Conservation (phyloP, 64 coral and sea anemone species). For the Stylophora pistillata region DNA sequence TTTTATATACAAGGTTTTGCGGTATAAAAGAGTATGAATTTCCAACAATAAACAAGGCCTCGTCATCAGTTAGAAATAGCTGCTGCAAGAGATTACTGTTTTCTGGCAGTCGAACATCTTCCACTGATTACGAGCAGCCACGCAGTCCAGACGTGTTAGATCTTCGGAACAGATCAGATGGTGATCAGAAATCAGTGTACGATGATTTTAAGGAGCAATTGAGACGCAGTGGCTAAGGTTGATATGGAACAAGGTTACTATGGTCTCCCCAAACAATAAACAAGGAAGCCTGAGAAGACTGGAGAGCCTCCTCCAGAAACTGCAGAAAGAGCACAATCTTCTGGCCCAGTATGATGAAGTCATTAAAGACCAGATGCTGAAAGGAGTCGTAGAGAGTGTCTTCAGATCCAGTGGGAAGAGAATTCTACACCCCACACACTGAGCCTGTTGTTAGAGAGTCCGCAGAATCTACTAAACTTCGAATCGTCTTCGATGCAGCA, state of each 20-base stretch:
- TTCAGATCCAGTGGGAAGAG: neutral
- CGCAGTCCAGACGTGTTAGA: conserved; percentile 55
- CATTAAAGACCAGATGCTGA: conserved; percentile 46
- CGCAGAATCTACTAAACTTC: conserved; percentile 28
- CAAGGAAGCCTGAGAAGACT: conserved; percentile 40
- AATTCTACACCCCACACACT: conserved; percentile 21
- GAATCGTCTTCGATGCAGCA: conserved; percentile 35
- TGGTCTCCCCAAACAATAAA: conserved; percentile 56
- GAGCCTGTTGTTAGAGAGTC: neutral
- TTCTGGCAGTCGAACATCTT: too few species aligned
- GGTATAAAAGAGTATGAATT: neutral
- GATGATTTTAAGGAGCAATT: too few species aligned
- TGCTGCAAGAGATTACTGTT: too few species aligned
- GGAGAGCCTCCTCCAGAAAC: conserved; percentile 29
- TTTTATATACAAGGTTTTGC: neutral
- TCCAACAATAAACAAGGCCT: too few species aligned
- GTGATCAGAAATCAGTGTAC: conserved; percentile 48
- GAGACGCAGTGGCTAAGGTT: too few species aligned
- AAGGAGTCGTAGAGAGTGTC: conserved; percentile 27
- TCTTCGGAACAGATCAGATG: conserved; percentile 40
- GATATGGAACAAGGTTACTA: too few species aligned
- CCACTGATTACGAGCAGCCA: conserved; percentile 43
- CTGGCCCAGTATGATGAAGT: conserved; percentile 49
- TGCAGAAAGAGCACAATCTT: conserved; percentile 29
- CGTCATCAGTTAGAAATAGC: too few species aligned